Evolutionary conservation across 2,113 vertebrate genomes (phyloP).

Genomic region (Carassius carassius): DNA sequence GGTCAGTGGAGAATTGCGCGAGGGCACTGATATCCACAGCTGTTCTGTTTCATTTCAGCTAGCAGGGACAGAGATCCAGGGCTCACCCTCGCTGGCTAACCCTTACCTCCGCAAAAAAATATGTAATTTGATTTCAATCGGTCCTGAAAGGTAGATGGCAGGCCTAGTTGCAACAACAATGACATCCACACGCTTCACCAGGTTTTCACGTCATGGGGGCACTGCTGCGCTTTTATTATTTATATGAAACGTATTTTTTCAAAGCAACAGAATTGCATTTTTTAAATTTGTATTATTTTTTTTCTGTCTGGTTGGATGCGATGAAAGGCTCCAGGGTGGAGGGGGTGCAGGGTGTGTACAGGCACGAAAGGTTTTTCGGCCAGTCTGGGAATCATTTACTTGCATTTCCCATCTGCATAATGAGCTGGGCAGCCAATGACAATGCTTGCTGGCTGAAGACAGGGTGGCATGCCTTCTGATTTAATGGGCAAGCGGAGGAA

Average conservation of each 20-base stretch:
- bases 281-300: neutral
- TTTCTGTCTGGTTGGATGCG: neutral
- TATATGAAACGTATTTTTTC: constrained; percentile 61
- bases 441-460: constrained; percentile 80
- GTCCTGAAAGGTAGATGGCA: constrained; percentile 73
- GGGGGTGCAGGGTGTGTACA: neutral
- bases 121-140: constrained; percentile 73
- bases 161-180: constrained; percentile 72
- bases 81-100: constrained; percentile 25
- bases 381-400: constrained; percentile 81
- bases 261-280: constrained; percentile 48
- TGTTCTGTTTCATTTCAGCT: constrained; percentile 72
- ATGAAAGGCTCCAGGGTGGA: constrained; percentile 5
- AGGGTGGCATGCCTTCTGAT: constrained; percentile 97
- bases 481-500: constrained; percentile 91
- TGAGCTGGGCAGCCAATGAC: constrained; percentile 86
- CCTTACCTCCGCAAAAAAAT: constrained; percentile 48
- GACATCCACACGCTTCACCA: constrained; percentile 70
- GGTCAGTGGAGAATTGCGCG: constrained; percentile 60
- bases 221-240: constrained; percentile 72
- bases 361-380: constrained; percentile 10
- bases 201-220: constrained; percentile 72
- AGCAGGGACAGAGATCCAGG: constrained; percentile 67
- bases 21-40: constrained; percentile 69
- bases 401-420: constrained; percentile 92